Conservation (phyloP, 2,797 vertebrate species). For the Tachyglossus aculeatus region DNA sequence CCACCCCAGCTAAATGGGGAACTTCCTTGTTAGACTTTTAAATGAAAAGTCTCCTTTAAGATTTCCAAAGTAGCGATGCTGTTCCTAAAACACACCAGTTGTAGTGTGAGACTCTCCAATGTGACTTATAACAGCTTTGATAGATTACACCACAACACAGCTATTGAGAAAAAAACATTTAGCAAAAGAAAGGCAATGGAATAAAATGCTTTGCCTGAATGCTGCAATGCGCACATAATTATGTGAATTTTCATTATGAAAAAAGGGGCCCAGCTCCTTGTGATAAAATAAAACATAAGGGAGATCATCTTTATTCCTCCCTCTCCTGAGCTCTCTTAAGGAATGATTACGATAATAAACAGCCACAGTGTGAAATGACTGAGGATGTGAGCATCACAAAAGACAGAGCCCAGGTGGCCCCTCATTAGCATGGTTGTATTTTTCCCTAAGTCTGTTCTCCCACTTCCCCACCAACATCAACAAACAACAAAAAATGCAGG, state of each 20-base stretch:
- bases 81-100: neutral
- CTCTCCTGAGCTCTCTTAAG: constrained; percentile 9
- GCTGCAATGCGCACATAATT: constrained; percentile 1
- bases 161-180: neutral
- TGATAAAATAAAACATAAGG: neutral
- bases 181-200: neutral
- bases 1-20: too few species aligned
- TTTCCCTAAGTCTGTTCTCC: constrained; percentile 7
- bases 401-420: neutral
- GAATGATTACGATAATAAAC: neutral
- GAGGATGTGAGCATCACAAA: neutral
- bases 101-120: neutral
- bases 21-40: too few species aligned
- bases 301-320: constrained; percentile 1
- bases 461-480: too few species aligned
- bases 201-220: constrained; percentile 1
- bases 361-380: neutral
- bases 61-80: too few species aligned
- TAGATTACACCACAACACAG: neutral
- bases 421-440: neutral
- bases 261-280: neutral
- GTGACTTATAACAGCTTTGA: neutral
- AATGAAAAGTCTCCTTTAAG: too few species aligned
- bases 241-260: neutral
- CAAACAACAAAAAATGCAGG: too few species aligned